A percentile compares a stretch with the other conserved stretches of the same genome.
phyloP scores from a whole-genome alignment of 2,797 vertebrate genomes.

The Alfaro cultratus region DNA sequence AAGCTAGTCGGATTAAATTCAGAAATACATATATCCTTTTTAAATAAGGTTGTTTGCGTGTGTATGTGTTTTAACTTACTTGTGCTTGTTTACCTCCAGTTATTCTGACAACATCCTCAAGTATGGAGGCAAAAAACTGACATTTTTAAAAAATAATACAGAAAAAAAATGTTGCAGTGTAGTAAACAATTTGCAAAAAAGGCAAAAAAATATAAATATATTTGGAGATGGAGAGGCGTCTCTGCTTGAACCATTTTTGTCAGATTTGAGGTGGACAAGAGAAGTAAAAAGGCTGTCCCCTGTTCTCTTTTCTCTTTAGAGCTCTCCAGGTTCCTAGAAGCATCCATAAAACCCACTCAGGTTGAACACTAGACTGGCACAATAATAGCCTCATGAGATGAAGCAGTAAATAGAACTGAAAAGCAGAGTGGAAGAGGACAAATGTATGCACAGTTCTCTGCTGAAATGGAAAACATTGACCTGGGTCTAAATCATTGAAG shows the following conservation, averaged over 20 bases:
- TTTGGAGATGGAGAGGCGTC: slow-evolving; percentile 24
- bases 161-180: neutral
- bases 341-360: slow-evolving; percentile 56
- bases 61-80: neutral
- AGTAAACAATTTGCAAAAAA: neutral
- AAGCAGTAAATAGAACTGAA: slow-evolving; percentile 61
- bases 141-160: neutral
- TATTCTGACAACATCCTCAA: neutral
- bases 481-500: slow-evolving; percentile 61
- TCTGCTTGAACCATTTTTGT: neutral
- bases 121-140: neutral
- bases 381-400: slow-evolving; percentile 65
- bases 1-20: neutral
- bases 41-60: neutral
- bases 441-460: slow-evolving; percentile 60
- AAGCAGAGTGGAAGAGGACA: slow-evolving; percentile 31
- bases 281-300: slow-evolving; percentile 25
- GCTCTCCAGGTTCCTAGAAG: slow-evolving; percentile 44
- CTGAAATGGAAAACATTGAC: slow-evolving; percentile 62
- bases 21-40: neutral
- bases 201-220: slow-evolving; percentile 14
- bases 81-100: neutral
- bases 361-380: slow-evolving; percentile 54
- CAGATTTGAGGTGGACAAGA: neutral
- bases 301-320: slow-evolving; percentile 37